Conservation (phyloP, 2,888 invertebrate genomes). For the Mongoloraphidia duomilia region DNA sequence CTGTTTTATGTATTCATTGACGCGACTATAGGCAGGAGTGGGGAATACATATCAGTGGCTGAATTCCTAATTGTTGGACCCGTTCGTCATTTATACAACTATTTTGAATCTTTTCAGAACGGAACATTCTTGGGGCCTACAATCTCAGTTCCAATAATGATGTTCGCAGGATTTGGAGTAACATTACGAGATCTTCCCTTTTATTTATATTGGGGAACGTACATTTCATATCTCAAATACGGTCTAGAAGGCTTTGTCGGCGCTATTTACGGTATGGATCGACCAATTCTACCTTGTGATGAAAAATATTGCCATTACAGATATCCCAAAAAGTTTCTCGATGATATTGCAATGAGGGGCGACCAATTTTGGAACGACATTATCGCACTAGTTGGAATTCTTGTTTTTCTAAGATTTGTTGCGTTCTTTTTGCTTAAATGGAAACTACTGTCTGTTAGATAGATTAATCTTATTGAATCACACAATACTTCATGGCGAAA, state of each 20-base stretch:
- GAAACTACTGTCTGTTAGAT: conserved; percentile 56
- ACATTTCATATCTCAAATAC: conserved; percentile 81
- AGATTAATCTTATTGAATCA: conserved; percentile 17
- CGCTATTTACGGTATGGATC: conserved; percentile 69
- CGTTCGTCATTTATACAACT: neutral
- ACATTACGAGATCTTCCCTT: conserved; percentile 71
- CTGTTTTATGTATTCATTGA: too few species aligned
- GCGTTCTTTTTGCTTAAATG: conserved; percentile 64
- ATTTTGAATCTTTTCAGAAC: conserved; percentile 43
- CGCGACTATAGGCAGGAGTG: neutral
- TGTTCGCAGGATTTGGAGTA: conserved; percentile 94
- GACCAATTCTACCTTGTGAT: conserved; percentile 62
- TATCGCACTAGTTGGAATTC: conserved; percentile 50
- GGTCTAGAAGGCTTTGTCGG: conserved; percentile 77
- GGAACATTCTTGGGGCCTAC: conserved; percentile 92
- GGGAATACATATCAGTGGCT: neutral
- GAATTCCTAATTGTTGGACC: neutral
- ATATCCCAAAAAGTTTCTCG: conserved; percentile 65
- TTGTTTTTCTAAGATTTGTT: conserved; percentile 46
- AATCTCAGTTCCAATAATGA: conserved; percentile 84
- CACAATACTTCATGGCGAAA: too few species aligned
- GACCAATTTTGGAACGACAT: conserved; percentile 78
- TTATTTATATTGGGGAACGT: conserved; percentile 83
- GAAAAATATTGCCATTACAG: conserved; percentile 71
- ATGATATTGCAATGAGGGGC: conserved; percentile 64